Conservation (phyloP, 2,797 vertebrate species). For the Tiaroga cobitis region DNA sequence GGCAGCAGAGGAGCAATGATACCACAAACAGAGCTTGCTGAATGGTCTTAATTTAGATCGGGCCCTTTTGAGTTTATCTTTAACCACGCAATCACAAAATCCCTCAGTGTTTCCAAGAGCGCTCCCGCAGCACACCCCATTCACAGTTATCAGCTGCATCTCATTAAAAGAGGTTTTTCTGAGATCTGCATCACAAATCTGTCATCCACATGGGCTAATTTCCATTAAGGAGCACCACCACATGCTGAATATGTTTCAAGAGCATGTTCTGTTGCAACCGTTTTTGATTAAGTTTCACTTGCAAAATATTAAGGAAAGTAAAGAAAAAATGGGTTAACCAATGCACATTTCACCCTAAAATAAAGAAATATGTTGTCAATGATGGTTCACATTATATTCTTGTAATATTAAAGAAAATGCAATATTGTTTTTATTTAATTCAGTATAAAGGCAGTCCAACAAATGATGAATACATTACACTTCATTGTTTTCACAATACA, state of each 20-base stretch:
- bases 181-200: slow-evolving; percentile 18
- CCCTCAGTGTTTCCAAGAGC: slow-evolving; percentile 26
- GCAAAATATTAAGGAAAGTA: not conserved
- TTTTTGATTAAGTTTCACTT: not conserved
- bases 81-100: slow-evolving; percentile 35
- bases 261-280: not conserved
- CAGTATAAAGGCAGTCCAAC: not conserved
- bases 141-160: slow-evolving; percentile 48
- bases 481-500: not conserved
- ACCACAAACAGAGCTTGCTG: slow-evolving; percentile 16
- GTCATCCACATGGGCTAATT: slow-evolving; percentile 29
- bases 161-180: slow-evolving; percentile 7
- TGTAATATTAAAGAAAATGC: not conserved
- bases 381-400: not conserved
- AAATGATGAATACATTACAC: not conserved
- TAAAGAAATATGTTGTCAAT: not conserved
- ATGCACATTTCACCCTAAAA: not conserved
- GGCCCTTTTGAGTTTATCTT: slow-evolving; percentile 29
- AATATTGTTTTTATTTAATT: not conserved
- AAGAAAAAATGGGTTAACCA: not conserved
- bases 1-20: not conserved
- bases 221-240: not conserved
- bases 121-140: slow-evolving; percentile 20
- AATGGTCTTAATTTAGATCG: slow-evolving; percentile 32
- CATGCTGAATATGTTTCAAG: not conserved